These are phyloP conservation scores for Sanderia malayensis DNA, from an alignment of 30 jellyfish, hydroid and myxozoan genomes.

Conservation along the genomic window DNA sequence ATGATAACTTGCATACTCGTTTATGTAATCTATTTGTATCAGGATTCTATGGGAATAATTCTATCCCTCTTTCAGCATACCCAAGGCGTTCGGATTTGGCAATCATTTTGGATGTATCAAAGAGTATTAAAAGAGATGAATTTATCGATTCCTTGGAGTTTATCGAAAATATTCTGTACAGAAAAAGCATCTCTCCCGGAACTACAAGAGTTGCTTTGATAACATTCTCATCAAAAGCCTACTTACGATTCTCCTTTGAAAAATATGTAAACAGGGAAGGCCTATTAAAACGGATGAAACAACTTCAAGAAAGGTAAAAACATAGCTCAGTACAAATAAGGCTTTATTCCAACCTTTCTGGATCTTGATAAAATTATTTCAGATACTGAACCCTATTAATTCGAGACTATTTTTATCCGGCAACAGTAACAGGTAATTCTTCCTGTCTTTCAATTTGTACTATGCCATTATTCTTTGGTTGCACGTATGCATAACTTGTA, in stretches of 20 bases:
- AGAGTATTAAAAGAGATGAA: slow-evolving; percentile 21
- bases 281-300: slow-evolving; percentile 8
- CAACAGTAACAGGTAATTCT: no score
- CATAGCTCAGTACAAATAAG: no score
- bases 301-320: slow-evolving; percentile 7
- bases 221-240: slow-evolving; percentile 51
- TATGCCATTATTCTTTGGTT: no score
- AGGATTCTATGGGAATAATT: no score
- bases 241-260: slow-evolving; percentile 35
- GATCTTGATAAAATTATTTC: no score
- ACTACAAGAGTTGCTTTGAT: slow-evolving; percentile 67
- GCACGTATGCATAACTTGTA: no score
- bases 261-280: slow-evolving; percentile 74
- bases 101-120: slow-evolving; percentile 52
- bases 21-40: no score
- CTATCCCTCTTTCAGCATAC: background rate
- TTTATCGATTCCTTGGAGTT: slow-evolving; percentile 9
- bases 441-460: no score
- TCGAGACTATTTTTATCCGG: no score
- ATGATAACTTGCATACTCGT: no score
- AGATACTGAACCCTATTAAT: no score
- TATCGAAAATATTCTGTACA: slow-evolving; percentile 19
- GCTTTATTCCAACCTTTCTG: no score
- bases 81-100: slow-evolving; percentile 58
- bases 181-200: slow-evolving; percentile 77